Evolutionary conservation across 2,797 vertebrate species (phyloP), one percentile per base, ranked within the genome.

Genomic region (Sorex maritimensis): DNA sequence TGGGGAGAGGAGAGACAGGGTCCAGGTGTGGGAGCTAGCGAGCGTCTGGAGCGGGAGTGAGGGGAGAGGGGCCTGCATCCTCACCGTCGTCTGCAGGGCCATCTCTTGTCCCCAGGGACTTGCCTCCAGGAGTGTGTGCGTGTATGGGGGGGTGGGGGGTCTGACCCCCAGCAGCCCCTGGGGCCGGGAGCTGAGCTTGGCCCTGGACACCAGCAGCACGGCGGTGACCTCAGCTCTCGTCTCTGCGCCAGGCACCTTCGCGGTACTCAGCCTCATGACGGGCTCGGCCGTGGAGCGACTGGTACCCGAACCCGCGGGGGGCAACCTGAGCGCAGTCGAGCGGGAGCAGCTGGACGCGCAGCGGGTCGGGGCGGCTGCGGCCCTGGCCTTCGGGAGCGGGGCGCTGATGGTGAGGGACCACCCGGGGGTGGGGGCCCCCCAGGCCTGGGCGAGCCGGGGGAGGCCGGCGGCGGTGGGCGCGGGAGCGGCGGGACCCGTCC

Each of bases 231-330:
- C 84, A 41, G 78, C 44, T 3, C 38, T 73, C 88, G 30, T 38
- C 38, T 41, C 9, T 24, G 74, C 34, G n/a, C 41, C 96, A 99
- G 99, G 99, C 97, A 99, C 99, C 52, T 99, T 99, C 97, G 99
- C 99, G 63, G 99, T 99, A 28, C 98, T 99, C 91, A 99, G 99
- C 94, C 98, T 99, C 92, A 99, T 99, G 99, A 99, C 99, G 0
- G 99, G 99, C 88, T 99, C 99, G 0, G 98, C 99, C 11, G 98
- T 99, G 82, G 99, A 99, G 97, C 98, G 98, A 95, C 97, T 99
- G 85, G 98, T 99, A 85, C 99, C 99, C 1, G 98, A 97, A 58
- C 98, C 98, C 28, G 95, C 98, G 75, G 97, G 96, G 26, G 95
- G 98, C 82, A 99, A 99, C 98, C 94, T 96, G 88, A 95, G 98